Percentiles rank a stretch among this genome's conserved stretches.
Conservation (phyloP, 2,888 invertebrate genomes). For the Cantharis nigra region DNA sequence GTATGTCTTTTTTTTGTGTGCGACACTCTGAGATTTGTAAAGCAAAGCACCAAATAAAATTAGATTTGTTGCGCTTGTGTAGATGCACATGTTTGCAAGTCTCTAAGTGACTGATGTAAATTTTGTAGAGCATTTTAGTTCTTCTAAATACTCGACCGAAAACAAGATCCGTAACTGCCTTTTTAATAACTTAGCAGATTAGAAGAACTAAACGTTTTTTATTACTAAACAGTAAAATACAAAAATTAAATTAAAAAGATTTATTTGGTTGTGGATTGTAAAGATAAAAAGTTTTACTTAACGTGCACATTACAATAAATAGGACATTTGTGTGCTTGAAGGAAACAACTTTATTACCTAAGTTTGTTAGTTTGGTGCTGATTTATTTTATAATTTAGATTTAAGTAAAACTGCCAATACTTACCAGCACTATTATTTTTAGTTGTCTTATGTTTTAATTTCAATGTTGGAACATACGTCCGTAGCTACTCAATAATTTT, state of each 20-base stretch:
- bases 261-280: conserved; percentile 25
- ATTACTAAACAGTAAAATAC: conserved; percentile 15
- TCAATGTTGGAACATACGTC: not conserved
- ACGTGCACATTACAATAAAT: not conserved
- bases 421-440: not conserved
- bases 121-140: conserved; percentile 10
- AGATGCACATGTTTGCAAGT: conserved; percentile 2
- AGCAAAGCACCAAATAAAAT: conserved; percentile 1
- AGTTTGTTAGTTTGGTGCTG: not conserved
- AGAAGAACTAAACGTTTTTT: conserved; percentile 23
- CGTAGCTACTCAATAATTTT: not conserved
- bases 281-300: not conserved
- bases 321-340: not conserved
- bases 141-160: conserved; percentile 22
- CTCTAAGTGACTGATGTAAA: conserved; percentile 4
- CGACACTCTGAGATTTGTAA: conserved; percentile 5
- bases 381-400: not conserved
- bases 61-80: conserved; percentile 8
- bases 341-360: not conserved
- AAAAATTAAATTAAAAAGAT: conserved; percentile 11
- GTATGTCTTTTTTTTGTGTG: not conserved
- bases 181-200: conserved; percentile 20
- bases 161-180: conserved; percentile 20
- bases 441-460: not conserved
- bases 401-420: not conserved